Conservation (phyloP, 2,888 invertebrate species). For the Scaptomyza tumidula region DNA sequence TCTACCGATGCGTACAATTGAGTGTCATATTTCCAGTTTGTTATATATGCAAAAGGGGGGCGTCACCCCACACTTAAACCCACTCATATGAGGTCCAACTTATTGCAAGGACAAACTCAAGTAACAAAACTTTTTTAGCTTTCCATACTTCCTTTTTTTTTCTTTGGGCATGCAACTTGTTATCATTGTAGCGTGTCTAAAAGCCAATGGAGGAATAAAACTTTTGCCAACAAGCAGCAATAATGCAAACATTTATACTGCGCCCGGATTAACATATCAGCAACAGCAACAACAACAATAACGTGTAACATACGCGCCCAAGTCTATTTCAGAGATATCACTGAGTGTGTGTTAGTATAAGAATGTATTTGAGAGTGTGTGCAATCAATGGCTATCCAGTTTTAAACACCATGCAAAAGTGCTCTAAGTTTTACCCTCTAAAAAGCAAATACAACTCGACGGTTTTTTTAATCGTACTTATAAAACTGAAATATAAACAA, state of each 20-base stretch:
- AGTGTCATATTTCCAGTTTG: constrained; percentile 77
- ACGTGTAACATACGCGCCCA: constrained; percentile 35
- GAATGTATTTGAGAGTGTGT: constrained; percentile 4
- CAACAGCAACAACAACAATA: constrained; percentile 16
- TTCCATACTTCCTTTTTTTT: neutral
- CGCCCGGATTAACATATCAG: constrained; percentile 66
- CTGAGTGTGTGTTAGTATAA: neutral
- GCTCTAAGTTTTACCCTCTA: constrained; percentile 18
- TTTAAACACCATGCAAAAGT: constrained; percentile 39
- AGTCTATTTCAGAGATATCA: constrained; percentile 9
- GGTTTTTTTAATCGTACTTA: too few relatives aligned
- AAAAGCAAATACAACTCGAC: too few relatives aligned
- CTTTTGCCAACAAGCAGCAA: constrained; percentile 58
- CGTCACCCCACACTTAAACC: neutral
- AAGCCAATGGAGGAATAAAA: constrained; percentile 72
- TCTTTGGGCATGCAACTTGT: constrained; percentile 62
- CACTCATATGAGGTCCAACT: constrained; percentile 56
- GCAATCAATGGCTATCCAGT: constrained; percentile 68
- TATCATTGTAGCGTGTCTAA: constrained; percentile 80
- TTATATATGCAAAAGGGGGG: constrained; percentile 61
- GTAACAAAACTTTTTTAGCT: constrained; percentile 43
- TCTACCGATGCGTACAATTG: constrained; percentile 78
- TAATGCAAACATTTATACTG: constrained; percentile 66
- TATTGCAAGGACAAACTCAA: constrained; percentile 45
- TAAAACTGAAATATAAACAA: too few relatives aligned